These are phyloP conservation scores for Panthera uncia DNA, from an alignment of 2,113 vertebrate genomes.

Conservation along the genomic window DNA sequence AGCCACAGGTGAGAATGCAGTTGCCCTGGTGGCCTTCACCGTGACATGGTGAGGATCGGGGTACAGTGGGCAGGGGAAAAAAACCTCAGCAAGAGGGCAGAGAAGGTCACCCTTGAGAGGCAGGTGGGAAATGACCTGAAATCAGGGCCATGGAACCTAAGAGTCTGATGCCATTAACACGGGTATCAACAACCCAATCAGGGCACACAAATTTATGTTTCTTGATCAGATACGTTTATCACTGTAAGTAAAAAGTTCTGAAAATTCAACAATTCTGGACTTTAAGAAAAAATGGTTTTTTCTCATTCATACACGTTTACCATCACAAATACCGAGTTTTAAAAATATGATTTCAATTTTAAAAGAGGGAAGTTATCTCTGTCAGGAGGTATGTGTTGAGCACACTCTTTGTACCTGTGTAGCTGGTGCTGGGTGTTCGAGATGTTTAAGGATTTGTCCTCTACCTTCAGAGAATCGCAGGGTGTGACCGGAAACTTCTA, in stretches of 20 bases:
- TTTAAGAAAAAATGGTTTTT: background rate
- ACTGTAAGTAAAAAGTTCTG: background rate
- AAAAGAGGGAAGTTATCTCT: background rate
- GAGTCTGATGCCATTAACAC: background rate
- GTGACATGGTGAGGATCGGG: rapidly evolving
- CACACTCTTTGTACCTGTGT: rapidly evolving
- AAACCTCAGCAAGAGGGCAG: background rate
- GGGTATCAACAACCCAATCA: background rate
- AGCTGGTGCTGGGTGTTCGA: rapidly evolving
- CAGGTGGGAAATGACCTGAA: background rate
- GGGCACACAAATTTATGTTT: background rate
- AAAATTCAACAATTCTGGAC: background rate
- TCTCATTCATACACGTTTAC: background rate
- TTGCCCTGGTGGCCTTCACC: rapidly evolving
- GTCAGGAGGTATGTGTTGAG: background rate
- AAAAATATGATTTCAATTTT: background rate
- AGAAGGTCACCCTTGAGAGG: background rate
- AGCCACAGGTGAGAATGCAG: too few relatives aligned
- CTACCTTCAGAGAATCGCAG: background rate
- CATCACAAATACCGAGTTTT: background rate
- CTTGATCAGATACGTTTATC: background rate
- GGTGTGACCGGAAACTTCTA: background rate
- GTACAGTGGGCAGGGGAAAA: background rate
- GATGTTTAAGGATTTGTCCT: background rate
- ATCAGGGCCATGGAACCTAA: background rate